Base-by-base conservation (phyloP, 2,888 invertebrate species). In the Perizoma flavofasciatum region DNA sequence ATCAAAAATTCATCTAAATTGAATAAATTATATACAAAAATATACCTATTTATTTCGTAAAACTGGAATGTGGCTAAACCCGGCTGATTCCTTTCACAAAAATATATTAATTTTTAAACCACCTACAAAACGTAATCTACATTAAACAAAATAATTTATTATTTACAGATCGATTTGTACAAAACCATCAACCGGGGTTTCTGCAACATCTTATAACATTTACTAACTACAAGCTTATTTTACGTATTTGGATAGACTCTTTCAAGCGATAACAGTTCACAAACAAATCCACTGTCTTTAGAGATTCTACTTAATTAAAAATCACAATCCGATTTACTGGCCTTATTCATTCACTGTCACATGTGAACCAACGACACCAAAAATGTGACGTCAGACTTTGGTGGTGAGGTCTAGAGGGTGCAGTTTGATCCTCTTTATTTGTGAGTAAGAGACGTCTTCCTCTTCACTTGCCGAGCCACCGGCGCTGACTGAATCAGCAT, bases 341-440 rank as follows among this genome's bases (percentile, higher is more conserved):
- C 92, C 92, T 75, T 76, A 77, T 72, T 73, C 78, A 68, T 81
- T 82, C 85, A 85, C 85, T 83, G 85, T 79, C 70, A 61, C 71
- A 46, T 54, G 50, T 52, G 22, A 52, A 62, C 11, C 8, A 39
- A 45, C 53, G 60, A 51, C 58, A 41, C 54, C 35, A 8, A 5
- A 34, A 6, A 7, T 40, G 66, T 67, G 75, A 73, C 79, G 85
- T 94, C 93, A 95, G 79, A 95, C 95, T 92, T 94, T 95, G 74
- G 95, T 95, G 65, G 95, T 95, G 72, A 95, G 89, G 83, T 95
- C 94, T 65, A 95, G 82, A 22, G 95, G 94, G 67, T 93, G 92
- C 50, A 93, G 88, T 72, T 92, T 94, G 76, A 93, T 92, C 75
- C 93, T 85, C 79, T 94, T 94, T 62, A 94, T 92, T 73, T 93